phyloP scores from a whole-genome alignment of 2,797 vertebrate species.

The Peromyscus aztecus region DNA sequence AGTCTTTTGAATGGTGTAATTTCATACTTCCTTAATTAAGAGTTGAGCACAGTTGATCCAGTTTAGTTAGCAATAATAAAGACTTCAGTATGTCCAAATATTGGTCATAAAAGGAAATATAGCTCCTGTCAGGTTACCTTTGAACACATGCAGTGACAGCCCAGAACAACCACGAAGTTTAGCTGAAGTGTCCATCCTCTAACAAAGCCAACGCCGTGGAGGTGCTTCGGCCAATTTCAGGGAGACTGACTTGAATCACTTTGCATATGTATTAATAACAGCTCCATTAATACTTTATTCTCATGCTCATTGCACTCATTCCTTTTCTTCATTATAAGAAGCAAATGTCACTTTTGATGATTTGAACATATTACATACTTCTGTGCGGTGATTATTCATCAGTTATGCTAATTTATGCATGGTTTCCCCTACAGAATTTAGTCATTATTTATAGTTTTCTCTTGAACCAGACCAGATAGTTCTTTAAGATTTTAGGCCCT shows the following conservation, averaged over 20 bases:
- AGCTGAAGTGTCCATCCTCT: background rate
- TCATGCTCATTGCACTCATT: background rate
- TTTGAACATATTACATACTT: background rate
- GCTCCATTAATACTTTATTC: background rate
- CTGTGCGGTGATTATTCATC: background rate
- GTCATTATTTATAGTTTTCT: background rate
- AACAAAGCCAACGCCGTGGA: background rate
- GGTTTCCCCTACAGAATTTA: background rate
- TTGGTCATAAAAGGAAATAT: background rate
- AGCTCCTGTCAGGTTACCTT: background rate
- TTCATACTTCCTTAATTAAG: background rate
- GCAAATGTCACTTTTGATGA: background rate
- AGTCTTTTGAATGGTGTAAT: background rate
- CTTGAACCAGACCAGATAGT: background rate
- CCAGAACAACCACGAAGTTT: background rate
- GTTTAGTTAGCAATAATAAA: background rate
- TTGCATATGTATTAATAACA: background rate
- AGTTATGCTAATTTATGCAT: background rate
- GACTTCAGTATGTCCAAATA: background rate
- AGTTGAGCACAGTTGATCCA: background rate
- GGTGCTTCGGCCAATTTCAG: background rate
- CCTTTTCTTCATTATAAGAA: conserved; percentile 29
- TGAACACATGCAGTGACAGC: background rate
- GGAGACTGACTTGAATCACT: background rate
- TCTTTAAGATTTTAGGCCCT: background rate